phyloP scores from a whole-genome alignment of 2,888 invertebrate species.

The Drosophila algonquin region DNA sequence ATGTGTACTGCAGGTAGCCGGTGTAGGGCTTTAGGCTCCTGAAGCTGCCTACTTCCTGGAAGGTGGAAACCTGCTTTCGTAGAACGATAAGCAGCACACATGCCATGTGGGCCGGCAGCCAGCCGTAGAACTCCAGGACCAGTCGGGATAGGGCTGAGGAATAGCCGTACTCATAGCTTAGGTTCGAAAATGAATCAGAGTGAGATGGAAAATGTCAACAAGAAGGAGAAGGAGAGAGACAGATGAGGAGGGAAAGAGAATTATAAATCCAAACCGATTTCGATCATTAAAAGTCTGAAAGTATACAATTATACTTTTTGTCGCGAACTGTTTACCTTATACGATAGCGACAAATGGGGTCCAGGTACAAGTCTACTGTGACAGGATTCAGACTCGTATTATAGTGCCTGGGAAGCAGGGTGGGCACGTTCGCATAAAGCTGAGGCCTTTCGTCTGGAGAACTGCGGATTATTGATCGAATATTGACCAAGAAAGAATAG shows the following conservation, averaged over 20 bases:
- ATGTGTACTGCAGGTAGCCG: constrained; percentile 86
- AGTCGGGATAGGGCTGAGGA: constrained; percentile 87
- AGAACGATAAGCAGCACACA: constrained; percentile 87
- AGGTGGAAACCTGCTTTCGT: constrained; percentile 85
- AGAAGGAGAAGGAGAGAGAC: constrained; percentile 4
- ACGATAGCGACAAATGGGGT: constrained; percentile 89
- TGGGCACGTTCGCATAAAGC: constrained; percentile 86
- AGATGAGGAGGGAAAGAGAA: neutral
- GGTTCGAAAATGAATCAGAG: constrained; percentile 7
- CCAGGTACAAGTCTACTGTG: constrained; percentile 87
- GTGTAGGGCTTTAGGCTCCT: constrained; percentile 86
- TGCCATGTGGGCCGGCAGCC: constrained; percentile 88
- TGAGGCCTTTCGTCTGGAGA: constrained; percentile 53
- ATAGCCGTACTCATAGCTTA: constrained; percentile 85
- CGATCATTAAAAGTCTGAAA: neutral
- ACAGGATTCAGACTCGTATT: constrained; percentile 84
- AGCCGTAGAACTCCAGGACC: constrained; percentile 87
- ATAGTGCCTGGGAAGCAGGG: constrained; percentile 85
- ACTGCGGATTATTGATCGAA: constrained; percentile 38
- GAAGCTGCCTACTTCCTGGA: constrained; percentile 77
- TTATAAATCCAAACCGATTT: neutral
- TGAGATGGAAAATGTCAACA: neutral
- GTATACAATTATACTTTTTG: neutral
- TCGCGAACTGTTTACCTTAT: constrained; percentile 85
- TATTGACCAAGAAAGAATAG: neutral